phyloP scores from a whole-genome alignment of 2,797 vertebrate genomes.

The Vespertilio murinus region DNA sequence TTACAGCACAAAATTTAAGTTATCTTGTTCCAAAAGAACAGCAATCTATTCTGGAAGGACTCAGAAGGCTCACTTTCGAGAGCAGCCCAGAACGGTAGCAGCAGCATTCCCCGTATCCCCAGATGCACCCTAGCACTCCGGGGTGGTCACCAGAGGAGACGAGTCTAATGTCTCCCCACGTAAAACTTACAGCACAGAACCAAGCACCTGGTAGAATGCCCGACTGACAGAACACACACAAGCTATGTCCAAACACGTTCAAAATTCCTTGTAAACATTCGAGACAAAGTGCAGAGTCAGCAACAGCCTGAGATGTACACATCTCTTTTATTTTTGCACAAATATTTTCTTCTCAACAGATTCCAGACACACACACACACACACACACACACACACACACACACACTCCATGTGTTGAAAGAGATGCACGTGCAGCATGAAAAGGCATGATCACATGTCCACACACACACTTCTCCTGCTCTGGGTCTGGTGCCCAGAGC shows the following conservation, averaged over 20 bases:
- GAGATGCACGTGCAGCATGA: rapidly evolving
- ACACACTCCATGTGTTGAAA: not conserved
- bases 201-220: not conserved
- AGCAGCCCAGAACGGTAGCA: not conserved
- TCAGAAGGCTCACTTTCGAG: not conserved
- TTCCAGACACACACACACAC: conserved; percentile 9
- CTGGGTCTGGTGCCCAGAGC: not conserved
- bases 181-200: conserved; percentile 11
- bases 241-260: conserved; percentile 49
- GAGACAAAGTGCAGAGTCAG: not conserved
- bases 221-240: not conserved
- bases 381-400: no score
- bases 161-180: conserved; percentile 8
- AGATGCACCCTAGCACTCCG: not conserved
- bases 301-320: not conserved
- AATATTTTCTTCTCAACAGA: conserved; percentile 23
- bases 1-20: not conserved
- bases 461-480: not conserved
- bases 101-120: not conserved
- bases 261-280: conserved; percentile 48
- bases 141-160: conserved; percentile 31
- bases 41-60: not conserved
- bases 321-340: not conserved
- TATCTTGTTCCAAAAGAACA: not conserved
- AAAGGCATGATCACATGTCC: not conserved